Evolutionary conservation across 2,113 vertebrate genomes (phyloP), one percentile per base, ranked within the genome.

Genomic region (Pteruthius melanotis): DNA sequence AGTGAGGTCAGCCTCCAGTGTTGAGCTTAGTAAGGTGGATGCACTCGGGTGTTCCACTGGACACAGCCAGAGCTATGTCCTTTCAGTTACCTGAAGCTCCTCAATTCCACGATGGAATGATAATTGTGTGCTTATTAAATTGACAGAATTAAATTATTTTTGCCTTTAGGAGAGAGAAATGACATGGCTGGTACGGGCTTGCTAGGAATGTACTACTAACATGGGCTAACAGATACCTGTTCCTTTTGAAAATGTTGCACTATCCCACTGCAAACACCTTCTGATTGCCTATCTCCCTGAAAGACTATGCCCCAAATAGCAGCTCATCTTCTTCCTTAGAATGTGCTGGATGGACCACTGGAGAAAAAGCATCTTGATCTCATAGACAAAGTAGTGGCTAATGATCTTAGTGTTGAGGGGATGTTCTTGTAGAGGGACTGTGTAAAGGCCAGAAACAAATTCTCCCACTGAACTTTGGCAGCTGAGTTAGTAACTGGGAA

Each of bases 61-160:
- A n/a, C 39, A 45, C 5, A 44, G 30, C 17, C 13, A 61, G 45
- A 64, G 5, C 3, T 45, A 8, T 7, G 4, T 77, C 9, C 31
- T 59, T 63, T 11, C 42, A 44, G 10, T 45, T 57, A 70, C 7
- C 20, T 30, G 26, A 61, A 83, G 27, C 8, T 87, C 49, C n/a
- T 56, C 21, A 74, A 63, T 82, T 64, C 21, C 71, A 16, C 0
- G 0, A 22, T 0, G 1, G 28, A 78, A 84, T 40, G 10, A 86
- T 80, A 83, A 65, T 23, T 70, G 5, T 1, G 0, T 71, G 6
- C 4, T 75, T 68, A 50, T 39, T 70, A 78, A 74, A 72, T 15
- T 44, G 35, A 42, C 13, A 76, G 7, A 54, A 63, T 31, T 40
- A 60, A 11, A 3, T 8, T 10, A 53, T 68, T 92, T 83, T 72